Conservation (phyloP, 1,140 invertebrate species). For the Procambarus virginalis region DNA sequence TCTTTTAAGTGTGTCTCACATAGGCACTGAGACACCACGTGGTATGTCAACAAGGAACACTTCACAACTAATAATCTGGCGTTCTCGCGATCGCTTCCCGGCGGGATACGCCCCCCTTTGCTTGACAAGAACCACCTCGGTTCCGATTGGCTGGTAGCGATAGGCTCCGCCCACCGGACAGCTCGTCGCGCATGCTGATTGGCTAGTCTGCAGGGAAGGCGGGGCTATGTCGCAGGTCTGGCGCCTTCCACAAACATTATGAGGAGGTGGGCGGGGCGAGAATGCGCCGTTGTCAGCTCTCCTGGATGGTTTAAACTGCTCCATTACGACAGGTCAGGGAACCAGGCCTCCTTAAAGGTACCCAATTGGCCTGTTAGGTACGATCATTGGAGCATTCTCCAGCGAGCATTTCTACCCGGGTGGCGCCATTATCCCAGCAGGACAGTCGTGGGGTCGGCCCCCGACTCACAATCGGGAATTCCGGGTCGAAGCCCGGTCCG, state of each 20-base stretch:
- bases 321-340: neutral
- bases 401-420: no score
- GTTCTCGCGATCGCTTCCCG: slow-evolving; percentile 21
- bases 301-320: neutral
- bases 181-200: neutral
- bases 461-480: no score
- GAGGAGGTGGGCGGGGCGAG: slow-evolving; percentile 45
- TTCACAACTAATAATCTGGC: slow-evolving; percentile 60
- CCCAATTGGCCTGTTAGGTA: slow-evolving; percentile 32
- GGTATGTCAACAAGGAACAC: slow-evolving; percentile 59
- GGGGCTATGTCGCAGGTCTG: neutral
- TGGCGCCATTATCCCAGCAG: no score
- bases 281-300: neutral
- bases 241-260: slow-evolving; percentile 47
- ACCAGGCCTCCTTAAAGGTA: neutral
- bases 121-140: slow-evolving; percentile 5
- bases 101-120: slow-evolving; percentile 14
- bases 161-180: neutral
- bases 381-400: slow-evolving; percentile 13
- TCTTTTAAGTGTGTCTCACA: neutral
- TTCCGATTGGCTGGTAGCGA: slow-evolving; percentile 17
- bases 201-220: slow-evolving; percentile 6
- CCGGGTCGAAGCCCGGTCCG: no score
- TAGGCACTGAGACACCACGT: slow-evolving; percentile 35
- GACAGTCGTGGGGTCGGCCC: no score